Conservation (phyloP, 1,140 invertebrate genomes). For the Augochlora pura region DNA sequence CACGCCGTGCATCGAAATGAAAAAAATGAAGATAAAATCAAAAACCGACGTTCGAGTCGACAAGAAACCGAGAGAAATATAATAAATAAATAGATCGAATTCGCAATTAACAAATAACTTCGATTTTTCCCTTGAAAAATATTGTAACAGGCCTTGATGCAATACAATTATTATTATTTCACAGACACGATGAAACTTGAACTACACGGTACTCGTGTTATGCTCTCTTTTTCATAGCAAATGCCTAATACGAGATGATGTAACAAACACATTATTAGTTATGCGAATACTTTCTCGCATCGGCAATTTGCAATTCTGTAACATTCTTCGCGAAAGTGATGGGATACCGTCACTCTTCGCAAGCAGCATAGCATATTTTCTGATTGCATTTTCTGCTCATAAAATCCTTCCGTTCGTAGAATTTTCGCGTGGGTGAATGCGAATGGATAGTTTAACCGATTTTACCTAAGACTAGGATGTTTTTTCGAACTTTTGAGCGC, state of each 20-base stretch:
- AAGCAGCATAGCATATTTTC: not conserved
- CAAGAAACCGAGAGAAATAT: too few relatives aligned
- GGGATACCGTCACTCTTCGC: not conserved
- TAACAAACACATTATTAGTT: slow-evolving; percentile 19
- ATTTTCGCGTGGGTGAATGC: too few relatives aligned
- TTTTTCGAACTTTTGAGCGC: too few relatives aligned
- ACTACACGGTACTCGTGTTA: not conserved
- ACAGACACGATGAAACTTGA: slow-evolving; percentile 1
- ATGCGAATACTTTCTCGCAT: slow-evolving; percentile 42
- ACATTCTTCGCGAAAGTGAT: slow-evolving; percentile 38
- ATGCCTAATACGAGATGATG: slow-evolving; percentile 17
- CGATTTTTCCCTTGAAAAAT: too few relatives aligned
- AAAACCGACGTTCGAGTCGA: too few relatives aligned
- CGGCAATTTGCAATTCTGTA: slow-evolving; percentile 24
- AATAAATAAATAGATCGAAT: too few relatives aligned
- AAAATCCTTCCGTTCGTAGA: not conserved
- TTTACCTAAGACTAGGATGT: too few relatives aligned
- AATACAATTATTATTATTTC: not conserved
- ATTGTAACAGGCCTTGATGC: not conserved
- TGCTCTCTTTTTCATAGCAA: not conserved
- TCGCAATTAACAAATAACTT: not conserved
- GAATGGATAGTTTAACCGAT: too few relatives aligned
- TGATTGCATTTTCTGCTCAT: slow-evolving; percentile 12
- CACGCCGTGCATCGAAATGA: too few relatives aligned
- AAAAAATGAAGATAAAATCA: too few relatives aligned